Evolutionary conservation across 2,113 vertebrate species (phyloP).

Genomic region (Pseudopodoces humilis): DNA sequence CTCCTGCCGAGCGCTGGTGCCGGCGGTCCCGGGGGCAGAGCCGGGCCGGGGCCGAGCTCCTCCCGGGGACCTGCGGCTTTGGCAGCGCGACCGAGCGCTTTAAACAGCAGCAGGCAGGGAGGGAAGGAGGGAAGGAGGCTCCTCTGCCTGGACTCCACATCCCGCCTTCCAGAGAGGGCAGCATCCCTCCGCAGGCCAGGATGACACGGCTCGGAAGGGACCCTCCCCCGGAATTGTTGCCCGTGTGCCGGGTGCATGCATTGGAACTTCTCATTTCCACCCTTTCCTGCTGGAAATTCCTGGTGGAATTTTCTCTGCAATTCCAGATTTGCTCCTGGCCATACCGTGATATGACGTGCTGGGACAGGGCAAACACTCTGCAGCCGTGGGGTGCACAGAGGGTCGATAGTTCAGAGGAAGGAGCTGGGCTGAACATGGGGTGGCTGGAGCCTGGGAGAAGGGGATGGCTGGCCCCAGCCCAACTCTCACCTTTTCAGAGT

Average conservation of each 20-base stretch:
- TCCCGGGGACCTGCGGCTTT: fast-evolving
- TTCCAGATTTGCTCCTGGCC: background rate
- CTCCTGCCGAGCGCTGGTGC: background rate
- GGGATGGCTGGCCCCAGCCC: background rate
- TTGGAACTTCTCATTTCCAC: background rate
- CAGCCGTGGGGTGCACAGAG: fast-evolving
- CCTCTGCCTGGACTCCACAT: background rate
- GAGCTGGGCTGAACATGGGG: background rate
- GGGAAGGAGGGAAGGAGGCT: background rate
- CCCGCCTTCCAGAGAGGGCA: background rate
- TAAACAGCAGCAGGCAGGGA: background rate
- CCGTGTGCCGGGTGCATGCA: background rate
- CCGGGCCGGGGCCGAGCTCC: background rate
- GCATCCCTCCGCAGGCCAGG: background rate
- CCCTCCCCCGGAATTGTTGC: background rate
- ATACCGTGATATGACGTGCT: background rate
- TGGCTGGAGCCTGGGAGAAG: background rate
- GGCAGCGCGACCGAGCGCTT: background rate
- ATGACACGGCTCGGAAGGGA: background rate
- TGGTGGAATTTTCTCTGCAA: background rate
- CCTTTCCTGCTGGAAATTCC: background rate
- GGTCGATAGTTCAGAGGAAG: background rate
- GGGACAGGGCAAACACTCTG: background rate
- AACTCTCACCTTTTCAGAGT: background rate
- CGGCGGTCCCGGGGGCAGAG: fast-evolving